These are phyloP conservation scores for Papio anubis DNA, from an alignment of 2,113 vertebrate species.

Conservation along the genomic window DNA sequence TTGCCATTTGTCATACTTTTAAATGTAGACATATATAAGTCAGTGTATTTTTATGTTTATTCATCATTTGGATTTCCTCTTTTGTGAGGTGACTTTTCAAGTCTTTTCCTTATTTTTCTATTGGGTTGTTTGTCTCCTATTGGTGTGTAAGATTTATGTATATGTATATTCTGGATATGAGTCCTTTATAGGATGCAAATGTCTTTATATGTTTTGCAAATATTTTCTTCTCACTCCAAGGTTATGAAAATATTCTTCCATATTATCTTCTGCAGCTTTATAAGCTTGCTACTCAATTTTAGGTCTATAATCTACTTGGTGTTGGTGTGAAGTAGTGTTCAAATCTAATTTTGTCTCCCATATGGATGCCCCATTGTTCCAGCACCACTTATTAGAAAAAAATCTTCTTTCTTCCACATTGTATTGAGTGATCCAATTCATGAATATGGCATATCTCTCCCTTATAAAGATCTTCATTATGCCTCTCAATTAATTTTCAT, in stretches of 20 bases:
- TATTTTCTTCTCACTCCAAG: background rate
- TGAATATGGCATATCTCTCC: background rate
- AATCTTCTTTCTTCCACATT: no score
- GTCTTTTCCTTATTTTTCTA: background rate
- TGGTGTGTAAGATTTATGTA: background rate
- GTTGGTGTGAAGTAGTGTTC: background rate
- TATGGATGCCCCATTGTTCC: background rate
- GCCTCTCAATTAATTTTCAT: background rate
- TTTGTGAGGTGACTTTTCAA: background rate
- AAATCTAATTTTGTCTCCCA: background rate
- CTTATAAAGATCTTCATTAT: background rate
- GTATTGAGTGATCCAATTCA: background rate
- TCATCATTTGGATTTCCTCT: background rate
- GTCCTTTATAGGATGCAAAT: background rate
- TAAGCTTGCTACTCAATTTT: background rate
- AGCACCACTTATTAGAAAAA: background rate
- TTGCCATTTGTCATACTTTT: background rate
- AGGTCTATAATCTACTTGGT: background rate
- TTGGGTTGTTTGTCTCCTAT: background rate
- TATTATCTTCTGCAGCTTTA: background rate
- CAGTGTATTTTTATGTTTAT: background rate
- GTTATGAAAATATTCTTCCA: background rate
- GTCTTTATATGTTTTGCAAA: background rate
- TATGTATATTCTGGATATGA: background rate
- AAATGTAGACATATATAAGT: background rate